Percentiles rank a stretch among this genome's conserved stretches.
Evolutionary conservation across 1,140 invertebrate genomes (phyloP).

Genomic region (Trichonephila clavata): DNA sequence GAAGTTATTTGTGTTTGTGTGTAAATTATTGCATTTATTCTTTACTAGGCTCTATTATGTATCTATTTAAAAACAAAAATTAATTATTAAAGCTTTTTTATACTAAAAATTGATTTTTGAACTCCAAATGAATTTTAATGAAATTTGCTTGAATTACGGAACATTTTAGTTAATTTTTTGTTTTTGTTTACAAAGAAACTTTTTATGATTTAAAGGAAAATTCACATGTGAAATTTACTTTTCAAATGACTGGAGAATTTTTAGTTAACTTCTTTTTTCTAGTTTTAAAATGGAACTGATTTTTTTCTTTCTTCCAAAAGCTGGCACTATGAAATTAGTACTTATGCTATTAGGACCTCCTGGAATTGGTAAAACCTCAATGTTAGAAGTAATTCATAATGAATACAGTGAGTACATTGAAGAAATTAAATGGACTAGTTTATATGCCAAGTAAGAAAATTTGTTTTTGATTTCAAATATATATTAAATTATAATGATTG

Average conservation of each 20-base stretch:
- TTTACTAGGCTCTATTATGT: no score
- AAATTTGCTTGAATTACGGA: no score
- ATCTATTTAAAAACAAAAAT: no score
- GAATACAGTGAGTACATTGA: slow-evolving; percentile 63
- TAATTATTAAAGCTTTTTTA: no score
- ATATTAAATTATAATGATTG: no score
- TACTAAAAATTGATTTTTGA: no score
- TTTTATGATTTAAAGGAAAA: neutral
- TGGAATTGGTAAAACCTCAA: slow-evolving; percentile 83
- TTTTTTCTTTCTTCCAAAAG: neutral
- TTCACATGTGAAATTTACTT: neutral
- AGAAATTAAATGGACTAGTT: neutral
- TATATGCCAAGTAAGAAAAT: slow-evolving; percentile 14
- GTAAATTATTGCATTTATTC: no score
- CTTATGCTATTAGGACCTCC: slow-evolving; percentile 83
- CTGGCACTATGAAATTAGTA: slow-evolving; percentile 67
- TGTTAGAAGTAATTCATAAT: slow-evolving; percentile 79
- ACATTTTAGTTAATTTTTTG: neutral
- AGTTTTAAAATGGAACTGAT: neutral
- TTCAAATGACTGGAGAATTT: neutral
- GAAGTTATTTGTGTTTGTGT: no score
- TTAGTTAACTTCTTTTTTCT: neutral
- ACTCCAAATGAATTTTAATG: no score
- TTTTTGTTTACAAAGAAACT: neutral
- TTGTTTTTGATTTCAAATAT: neutral